Base-by-base conservation (phyloP, 30 jellyfish, hydroid and myxozoan species). In the Calvadosia cruxmelitensis region DNA sequence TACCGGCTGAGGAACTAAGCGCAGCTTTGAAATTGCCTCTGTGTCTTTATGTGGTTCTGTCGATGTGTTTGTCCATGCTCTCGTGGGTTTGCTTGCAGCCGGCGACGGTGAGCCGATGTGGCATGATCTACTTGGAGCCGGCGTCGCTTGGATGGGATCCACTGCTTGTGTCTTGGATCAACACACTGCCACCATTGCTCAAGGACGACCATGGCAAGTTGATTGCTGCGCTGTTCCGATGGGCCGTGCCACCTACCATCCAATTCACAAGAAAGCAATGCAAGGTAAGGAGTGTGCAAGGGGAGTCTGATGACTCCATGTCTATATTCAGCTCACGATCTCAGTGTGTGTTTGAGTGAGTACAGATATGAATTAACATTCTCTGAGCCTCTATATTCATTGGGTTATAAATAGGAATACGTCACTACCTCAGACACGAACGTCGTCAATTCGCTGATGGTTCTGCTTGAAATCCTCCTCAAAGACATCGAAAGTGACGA, bases 21-120 rank as follows among this genome's bases (percentile, higher is more conserved):
- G n/a, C n/a, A n/a, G n/a, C n/a, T n/a, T n/a, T n/a, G n/a, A n/a
- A n/a, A n/a, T n/a, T n/a, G n/a, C n/a, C n/a, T n/a, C n/a, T n/a
- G n/a, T n/a, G n/a, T n/a, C n/a, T n/a, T n/a, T n/a, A n/a, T n/a
- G n/a, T n/a, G n/a, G n/a, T n/a, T n/a, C n/a, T n/a, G n/a, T n/a
- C n/a, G n/a, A n/a, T n/a, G n/a, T n/a, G n/a, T n/a, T n/a, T n/a
- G n/a, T n/a, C n/a, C n/a, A n/a, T n/a, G n/a, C n/a, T n/a, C n/a
- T n/a, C 20, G 57, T 42, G 10, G 20, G 30, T 33, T 27, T 42
- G 27, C 28, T 62, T 63, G 29, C 67, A 86, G 94, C 97, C 97
- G 62, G 97, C 97, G 20, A 87, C 97, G 7, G 97, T 87, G 28
- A 87, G 97, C 72, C 90, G 97, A 61, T 87, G 97, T 67, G 97